Conservation (phyloP, 2,888 invertebrate species). For the Malthinus flaveolus region DNA sequence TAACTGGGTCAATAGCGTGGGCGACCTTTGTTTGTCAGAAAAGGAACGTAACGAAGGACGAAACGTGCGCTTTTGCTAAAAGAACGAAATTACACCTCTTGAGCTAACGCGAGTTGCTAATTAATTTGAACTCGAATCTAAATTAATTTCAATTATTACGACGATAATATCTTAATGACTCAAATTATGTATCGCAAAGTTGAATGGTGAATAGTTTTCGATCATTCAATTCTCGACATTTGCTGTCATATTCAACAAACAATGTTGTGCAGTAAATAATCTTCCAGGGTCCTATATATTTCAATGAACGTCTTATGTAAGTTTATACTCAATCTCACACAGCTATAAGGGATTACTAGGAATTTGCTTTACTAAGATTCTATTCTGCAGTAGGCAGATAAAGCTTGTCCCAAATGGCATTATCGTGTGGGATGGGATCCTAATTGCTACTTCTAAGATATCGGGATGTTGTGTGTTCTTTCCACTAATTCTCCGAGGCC, state of each 20-base stretch:
- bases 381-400: constrained; percentile 18
- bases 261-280: constrained; percentile 17
- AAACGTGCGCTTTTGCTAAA: too few species aligned
- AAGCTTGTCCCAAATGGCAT: constrained; percentile 22
- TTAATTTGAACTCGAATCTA: too few species aligned
- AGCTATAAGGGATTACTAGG: constrained; percentile 22
- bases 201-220: constrained; percentile 4
- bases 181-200: background rate
- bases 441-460: constrained; percentile 19
- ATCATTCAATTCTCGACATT: constrained; percentile 12
- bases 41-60: too few species aligned
- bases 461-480: constrained; percentile 8
- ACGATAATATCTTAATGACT: too few species aligned
- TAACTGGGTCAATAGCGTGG: too few species aligned
- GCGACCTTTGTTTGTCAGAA: too few species aligned
- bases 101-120: too few species aligned
- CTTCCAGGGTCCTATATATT: constrained; percentile 16
- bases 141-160: too few species aligned
- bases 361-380: constrained; percentile 25
- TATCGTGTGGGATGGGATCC: constrained; percentile 22
- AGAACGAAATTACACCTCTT: too few species aligned
- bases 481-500: background rate
- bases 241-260: constrained; percentile 19
- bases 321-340: constrained; percentile 22
- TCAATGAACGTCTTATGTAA: constrained; percentile 23